A percentile compares a stretch with the other conserved stretches of the same genome.
phyloP scores from a whole-genome alignment of 2,113 vertebrate species.

The Conger conger region DNA sequence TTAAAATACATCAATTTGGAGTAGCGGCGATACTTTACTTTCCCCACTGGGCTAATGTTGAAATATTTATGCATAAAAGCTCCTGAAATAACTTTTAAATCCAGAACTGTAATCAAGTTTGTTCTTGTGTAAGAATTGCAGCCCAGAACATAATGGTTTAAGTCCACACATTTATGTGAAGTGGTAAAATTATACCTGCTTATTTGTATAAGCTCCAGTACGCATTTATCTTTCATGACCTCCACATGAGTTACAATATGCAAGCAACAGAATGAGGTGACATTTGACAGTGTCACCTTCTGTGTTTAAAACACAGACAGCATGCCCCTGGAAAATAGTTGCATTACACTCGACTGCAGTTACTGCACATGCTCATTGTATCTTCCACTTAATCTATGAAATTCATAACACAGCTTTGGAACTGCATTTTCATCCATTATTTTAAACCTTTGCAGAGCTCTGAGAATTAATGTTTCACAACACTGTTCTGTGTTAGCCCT shows the following conservation, averaged over 20 bases:
- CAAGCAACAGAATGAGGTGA: not conserved
- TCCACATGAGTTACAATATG: not conserved
- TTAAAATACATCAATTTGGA: not conserved
- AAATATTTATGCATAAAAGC: not conserved
- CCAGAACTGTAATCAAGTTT: not conserved
- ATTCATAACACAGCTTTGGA: not conserved
- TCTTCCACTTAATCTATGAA: not conserved
- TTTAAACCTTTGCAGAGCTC: not conserved
- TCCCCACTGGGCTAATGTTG: not conserved
- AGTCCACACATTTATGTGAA: not conserved
- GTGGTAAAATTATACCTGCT: conserved; percentile 4
- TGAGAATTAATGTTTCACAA: not conserved
- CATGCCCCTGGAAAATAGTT: not conserved
- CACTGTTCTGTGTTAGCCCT: not conserved
- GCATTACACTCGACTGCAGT: not conserved
- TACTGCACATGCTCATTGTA: not conserved
- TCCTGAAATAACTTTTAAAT: not conserved
- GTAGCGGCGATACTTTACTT: not conserved
- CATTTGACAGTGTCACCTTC: not conserved
- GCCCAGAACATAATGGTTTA: not conserved
- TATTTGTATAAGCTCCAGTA: not conserved
- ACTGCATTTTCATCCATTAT: not conserved
- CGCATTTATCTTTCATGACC: conserved; percentile 13
- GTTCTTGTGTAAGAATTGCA: not conserved
- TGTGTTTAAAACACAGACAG: not conserved